phyloP scores from a whole-genome alignment of 2,113 vertebrate species.

The Dasyprocta punctata region DNA sequence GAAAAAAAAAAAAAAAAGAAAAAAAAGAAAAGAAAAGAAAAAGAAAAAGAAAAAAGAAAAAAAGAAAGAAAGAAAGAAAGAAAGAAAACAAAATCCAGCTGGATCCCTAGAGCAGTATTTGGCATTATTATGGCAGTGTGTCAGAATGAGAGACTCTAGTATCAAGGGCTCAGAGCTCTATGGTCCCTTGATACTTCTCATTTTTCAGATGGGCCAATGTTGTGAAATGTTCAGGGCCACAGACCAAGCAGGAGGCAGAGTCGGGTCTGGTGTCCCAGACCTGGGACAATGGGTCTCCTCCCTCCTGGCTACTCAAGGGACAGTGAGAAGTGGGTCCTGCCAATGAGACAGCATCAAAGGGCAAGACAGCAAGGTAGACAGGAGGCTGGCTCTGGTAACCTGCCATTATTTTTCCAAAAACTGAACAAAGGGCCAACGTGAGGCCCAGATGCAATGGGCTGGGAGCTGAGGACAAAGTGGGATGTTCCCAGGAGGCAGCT shows the following conservation, averaged over 20 bases:
- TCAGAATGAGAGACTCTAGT: not conserved
- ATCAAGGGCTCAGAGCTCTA: not conserved
- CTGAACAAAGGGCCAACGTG: fast-evolving
- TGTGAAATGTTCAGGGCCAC: not conserved
- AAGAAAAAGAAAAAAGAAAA: too few relatives aligned
- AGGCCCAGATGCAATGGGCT: not conserved
- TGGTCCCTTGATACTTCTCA: not conserved
- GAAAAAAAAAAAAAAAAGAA: too few relatives aligned
- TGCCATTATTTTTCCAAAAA: not conserved
- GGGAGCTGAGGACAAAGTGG: not conserved
- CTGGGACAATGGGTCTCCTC: not conserved
- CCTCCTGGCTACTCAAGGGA: not conserved
- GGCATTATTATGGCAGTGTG: not conserved
- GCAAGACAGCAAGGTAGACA: not conserved
- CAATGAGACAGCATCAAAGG: not conserved
- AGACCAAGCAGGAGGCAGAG: not conserved
- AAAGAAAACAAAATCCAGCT: not conserved
- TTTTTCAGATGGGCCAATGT: not conserved
- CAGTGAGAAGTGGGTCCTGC: not conserved
- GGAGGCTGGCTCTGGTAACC: not conserved
- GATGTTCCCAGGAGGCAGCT: not conserved
- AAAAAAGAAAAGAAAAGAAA: too few relatives aligned
- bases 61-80: too few relatives aligned
- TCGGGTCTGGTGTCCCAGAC: not conserved
- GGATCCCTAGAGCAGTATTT: not conserved